Conservation (phyloP, 2,797 vertebrate genomes). For the Clarias pachynema region DNA sequence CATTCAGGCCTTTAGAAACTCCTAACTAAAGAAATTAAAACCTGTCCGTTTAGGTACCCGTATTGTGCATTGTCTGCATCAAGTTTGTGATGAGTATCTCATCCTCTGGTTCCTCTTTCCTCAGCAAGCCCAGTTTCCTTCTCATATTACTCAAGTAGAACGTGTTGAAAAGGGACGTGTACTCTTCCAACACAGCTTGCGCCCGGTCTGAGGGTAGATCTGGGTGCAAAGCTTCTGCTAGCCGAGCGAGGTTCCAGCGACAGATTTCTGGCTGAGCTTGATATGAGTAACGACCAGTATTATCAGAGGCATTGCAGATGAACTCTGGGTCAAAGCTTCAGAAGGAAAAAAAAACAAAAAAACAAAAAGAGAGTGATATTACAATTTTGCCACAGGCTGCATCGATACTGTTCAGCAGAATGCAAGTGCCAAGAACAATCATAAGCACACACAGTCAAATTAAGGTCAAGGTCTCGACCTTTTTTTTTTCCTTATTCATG, state of each 20-base stretch:
- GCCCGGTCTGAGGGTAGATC: slow-evolving; percentile 83
- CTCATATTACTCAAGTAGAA: slow-evolving; percentile 92
- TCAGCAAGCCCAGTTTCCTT: slow-evolving; percentile 87
- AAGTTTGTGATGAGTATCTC: slow-evolving; percentile 81
- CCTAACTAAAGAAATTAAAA: not conserved
- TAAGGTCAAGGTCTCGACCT: not conserved
- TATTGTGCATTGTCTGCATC: slow-evolving; percentile 90
- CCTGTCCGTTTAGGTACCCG: slow-evolving; percentile 72
- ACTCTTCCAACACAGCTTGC: slow-evolving; percentile 82
- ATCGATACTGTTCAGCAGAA: not conserved
- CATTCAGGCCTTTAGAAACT: too few relatives aligned
- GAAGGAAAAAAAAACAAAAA: not conserved
- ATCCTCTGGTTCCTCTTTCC: slow-evolving; percentile 82
- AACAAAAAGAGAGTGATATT: not conserved
- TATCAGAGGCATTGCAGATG: slow-evolving; percentile 93
- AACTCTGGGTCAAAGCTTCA: slow-evolving; percentile 92
- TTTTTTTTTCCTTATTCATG: not conserved
- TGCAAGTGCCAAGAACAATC: not conserved
- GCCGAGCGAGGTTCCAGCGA: slow-evolving; percentile 91
- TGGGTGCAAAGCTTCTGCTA: slow-evolving; percentile 89
- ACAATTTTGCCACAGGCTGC: not conserved
- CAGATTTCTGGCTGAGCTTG: slow-evolving; percentile 91
- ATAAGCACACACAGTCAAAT: not conserved
- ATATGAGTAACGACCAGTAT: slow-evolving; percentile 88
- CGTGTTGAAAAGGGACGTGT: slow-evolving; percentile 81